phyloP scores from a whole-genome alignment of 2,113 vertebrate species.

The Donacobius atricapilla region DNA sequence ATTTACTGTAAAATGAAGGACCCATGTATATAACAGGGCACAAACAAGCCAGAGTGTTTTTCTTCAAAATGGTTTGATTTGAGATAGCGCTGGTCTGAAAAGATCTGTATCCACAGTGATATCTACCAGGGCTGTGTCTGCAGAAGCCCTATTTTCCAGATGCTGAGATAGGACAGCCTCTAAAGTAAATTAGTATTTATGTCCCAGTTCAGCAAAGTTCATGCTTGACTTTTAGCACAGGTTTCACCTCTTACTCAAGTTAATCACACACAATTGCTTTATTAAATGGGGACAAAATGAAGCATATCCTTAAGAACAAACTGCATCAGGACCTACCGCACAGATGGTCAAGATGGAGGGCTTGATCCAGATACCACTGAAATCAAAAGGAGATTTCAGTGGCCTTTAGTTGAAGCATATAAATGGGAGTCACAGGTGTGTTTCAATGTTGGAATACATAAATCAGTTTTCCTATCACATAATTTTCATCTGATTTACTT shows the following conservation, averaged over 20 bases:
- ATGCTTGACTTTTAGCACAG: background rate
- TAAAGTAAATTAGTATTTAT: background rate
- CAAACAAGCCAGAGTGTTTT: background rate
- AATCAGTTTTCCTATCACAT: background rate
- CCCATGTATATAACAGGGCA: background rate
- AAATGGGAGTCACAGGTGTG: background rate
- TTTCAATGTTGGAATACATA: background rate
- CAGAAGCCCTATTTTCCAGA: background rate
- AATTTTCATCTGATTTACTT: conserved; percentile 66
- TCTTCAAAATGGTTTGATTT: background rate
- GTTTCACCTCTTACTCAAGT: background rate
- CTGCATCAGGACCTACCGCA: background rate
- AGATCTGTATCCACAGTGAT: background rate
- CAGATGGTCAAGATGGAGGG: background rate
- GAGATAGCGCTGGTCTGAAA: background rate
- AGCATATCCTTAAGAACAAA: background rate
- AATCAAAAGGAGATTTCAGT: background rate
- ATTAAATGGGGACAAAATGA: background rate
- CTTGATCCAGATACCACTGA: background rate
- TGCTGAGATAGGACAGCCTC: background rate
- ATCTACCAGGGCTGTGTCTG: background rate
- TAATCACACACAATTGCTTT: background rate
- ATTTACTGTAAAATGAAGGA: background rate
- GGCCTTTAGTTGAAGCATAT: background rate
- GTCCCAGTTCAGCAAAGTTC: background rate